Evolutionary conservation across 2,113 vertebrate genomes (phyloP).

Genomic region (Pseudolaguvia tuberculata): DNA sequence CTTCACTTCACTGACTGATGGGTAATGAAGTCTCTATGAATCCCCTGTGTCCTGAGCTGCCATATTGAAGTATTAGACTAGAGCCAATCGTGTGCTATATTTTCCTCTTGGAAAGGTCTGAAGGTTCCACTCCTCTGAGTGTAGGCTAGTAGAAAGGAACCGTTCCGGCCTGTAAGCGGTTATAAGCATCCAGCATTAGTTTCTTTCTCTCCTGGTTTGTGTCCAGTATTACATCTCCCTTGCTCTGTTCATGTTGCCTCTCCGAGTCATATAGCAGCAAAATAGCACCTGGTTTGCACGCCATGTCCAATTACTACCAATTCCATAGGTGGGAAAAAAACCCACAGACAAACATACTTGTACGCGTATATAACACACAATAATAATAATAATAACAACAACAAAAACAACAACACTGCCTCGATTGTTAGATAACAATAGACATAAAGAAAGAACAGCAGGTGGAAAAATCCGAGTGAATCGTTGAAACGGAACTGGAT

Average conservation of each 20-base stretch:
- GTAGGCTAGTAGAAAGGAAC: background rate
- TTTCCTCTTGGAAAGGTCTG: conserved; percentile 6
- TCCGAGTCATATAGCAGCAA: conserved; percentile 6
- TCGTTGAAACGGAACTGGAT: background rate
- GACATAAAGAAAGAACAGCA: conserved; percentile 21
- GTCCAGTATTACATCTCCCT: conserved; percentile 9
- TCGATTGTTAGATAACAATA: background rate
- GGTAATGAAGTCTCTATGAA: conserved; percentile 48
- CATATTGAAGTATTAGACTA: conserved; percentile 35
- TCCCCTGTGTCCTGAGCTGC: conserved; percentile 37
- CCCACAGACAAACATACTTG: no score
- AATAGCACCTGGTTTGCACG: conserved; percentile 51
- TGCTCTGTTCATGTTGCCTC: background rate
- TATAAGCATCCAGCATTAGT: conserved; percentile 4
- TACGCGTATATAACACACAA: no score
- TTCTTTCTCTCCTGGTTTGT: background rate
- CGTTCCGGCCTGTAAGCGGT: background rate
- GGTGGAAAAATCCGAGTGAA: background rate
- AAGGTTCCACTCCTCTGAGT: background rate
- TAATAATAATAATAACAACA: no score
- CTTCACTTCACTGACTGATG: conserved; percentile 47
- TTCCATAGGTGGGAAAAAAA: no score
- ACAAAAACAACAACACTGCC: no score
- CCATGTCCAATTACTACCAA: conserved; percentile 63
- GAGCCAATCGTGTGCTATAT: conserved; percentile 31